These are phyloP conservation scores for Spodoptera frugiperda DNA, from an alignment of 1,140 invertebrate species.

Conservation along the genomic window DNA sequence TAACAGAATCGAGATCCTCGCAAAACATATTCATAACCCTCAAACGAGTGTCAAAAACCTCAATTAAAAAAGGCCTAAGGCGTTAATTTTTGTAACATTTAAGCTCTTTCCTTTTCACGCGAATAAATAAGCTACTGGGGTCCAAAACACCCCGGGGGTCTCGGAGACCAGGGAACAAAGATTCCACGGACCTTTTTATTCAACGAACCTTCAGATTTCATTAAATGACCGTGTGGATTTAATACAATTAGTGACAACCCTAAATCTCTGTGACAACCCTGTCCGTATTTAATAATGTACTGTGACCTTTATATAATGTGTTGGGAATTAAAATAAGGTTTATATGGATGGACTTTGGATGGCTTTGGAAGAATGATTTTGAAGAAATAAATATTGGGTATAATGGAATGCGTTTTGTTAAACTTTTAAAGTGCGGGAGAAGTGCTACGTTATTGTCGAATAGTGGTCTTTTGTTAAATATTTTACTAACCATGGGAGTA, in stretches of 20 bases:
- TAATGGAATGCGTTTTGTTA: no score
- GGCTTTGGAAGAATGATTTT: neutral
- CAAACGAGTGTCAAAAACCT: neutral
- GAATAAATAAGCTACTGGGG: neutral
- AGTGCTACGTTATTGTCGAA: no score
- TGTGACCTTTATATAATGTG: slow-evolving; percentile 12
- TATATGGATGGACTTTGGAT: neutral
- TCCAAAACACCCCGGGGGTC: no score
- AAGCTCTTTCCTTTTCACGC: neutral
- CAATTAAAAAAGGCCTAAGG: slow-evolving; percentile 26
- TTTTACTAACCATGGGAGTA: no score
- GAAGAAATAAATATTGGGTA: neutral
- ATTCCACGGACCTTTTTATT: neutral
- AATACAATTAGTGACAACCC: slow-evolving; percentile 20
- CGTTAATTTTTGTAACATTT: slow-evolving; percentile 6
- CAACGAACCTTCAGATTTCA: neutral
- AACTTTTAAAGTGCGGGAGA: no score
- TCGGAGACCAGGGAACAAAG: neutral
- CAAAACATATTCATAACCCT: neutral
- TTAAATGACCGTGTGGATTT: slow-evolving; percentile 14
- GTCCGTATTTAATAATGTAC: slow-evolving; percentile 22
- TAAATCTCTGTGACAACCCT: slow-evolving; percentile 16
- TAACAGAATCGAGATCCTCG: neutral
- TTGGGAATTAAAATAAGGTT: slow-evolving; percentile 12
- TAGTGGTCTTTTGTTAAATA: no score